Conservation (phyloP, 1,140 invertebrate genomes). For the Antheraea pernyi region DNA sequence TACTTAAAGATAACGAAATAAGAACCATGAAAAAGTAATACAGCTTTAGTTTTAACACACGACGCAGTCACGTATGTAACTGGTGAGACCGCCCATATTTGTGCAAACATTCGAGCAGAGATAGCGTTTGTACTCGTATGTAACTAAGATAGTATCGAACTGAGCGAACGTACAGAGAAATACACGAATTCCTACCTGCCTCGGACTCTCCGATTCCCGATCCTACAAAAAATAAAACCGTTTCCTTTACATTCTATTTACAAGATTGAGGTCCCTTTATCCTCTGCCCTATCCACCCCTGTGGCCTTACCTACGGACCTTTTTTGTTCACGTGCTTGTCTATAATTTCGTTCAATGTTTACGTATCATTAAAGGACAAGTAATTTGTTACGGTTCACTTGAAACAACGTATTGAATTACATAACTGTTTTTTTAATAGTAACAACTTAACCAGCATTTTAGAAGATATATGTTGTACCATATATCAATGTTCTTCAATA, state of each 20-base stretch:
- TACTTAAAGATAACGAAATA: conserved; percentile 3
- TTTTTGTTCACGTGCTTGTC: conserved; percentile 64
- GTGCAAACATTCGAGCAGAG: conserved; percentile 56
- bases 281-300: conserved; percentile 38
- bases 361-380: conserved; percentile 9
- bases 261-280: conserved; percentile 65
- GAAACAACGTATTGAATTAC: conserved; percentile 1
- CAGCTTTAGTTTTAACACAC: conserved; percentile 26
- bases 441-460: too few species aligned
- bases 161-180: conserved; percentile 39
- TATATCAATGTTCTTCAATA: too few species aligned
- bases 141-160: conserved; percentile 61
- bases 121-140: conserved; percentile 66
- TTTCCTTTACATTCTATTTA: conserved; percentile 73
- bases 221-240: conserved; percentile 62
- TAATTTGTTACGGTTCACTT: background rate
- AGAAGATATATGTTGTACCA: too few species aligned
- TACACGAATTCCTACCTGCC: conserved; percentile 57
- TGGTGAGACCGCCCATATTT: conserved; percentile 58
- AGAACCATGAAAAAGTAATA: conserved; percentile 28
- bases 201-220: conserved; percentile 56
- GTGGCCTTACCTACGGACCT: conserved; percentile 47
- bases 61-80: conserved; percentile 47
- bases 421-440: background rate
- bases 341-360: conserved; percentile 28